Evolutionary conservation across 2,888 invertebrate species (phyloP).

Genomic region (Synergus laeviventris): DNA sequence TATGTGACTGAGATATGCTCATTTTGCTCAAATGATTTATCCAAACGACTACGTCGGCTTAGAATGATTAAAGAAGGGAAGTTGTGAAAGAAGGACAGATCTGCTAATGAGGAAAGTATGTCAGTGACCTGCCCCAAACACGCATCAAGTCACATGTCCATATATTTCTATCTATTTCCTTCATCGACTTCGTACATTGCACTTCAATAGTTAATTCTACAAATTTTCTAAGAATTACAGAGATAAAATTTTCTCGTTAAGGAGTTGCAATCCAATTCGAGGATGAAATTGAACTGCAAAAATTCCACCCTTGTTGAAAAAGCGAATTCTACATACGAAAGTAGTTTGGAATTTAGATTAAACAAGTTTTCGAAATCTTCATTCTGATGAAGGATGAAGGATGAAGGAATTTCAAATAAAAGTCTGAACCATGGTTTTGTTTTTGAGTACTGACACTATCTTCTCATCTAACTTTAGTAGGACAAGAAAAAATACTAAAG

Average conservation of each 20-base stretch:
- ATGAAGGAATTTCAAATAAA: too few relatives aligned
- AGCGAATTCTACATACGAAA: too few relatives aligned
- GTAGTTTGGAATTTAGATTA: too few relatives aligned
- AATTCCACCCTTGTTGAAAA: too few relatives aligned
- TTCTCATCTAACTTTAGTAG: not conserved
- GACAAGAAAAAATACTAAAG: not conserved
- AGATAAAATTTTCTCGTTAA: not conserved
- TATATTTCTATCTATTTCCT: slow-evolving; percentile 51
- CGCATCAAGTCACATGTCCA: slow-evolving; percentile 53
- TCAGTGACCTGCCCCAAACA: slow-evolving; percentile 66
- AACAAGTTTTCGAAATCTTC: too few relatives aligned
- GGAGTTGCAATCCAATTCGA: too few relatives aligned
- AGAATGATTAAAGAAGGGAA: slow-evolving; percentile 42
- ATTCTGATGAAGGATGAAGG: too few relatives aligned
- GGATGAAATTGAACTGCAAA: too few relatives aligned
- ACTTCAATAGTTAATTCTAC: not conserved
- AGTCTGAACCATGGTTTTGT: not conserved
- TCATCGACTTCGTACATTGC: slow-evolving; percentile 47
- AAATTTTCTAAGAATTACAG: slow-evolving; percentile 5
- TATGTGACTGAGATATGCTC: slow-evolving; percentile 33
- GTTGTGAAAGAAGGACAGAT: slow-evolving; percentile 61
- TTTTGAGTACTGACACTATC: not conserved
- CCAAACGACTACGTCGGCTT: slow-evolving; percentile 3
- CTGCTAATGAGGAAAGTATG: slow-evolving; percentile 70
- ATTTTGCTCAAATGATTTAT: slow-evolving; percentile 43